Percentiles rank a stretch among this genome's conserved stretches.
Evolutionary conservation across 2,797 vertebrate species (phyloP).

Genomic region (Microctenopoma lineatum): DNA sequence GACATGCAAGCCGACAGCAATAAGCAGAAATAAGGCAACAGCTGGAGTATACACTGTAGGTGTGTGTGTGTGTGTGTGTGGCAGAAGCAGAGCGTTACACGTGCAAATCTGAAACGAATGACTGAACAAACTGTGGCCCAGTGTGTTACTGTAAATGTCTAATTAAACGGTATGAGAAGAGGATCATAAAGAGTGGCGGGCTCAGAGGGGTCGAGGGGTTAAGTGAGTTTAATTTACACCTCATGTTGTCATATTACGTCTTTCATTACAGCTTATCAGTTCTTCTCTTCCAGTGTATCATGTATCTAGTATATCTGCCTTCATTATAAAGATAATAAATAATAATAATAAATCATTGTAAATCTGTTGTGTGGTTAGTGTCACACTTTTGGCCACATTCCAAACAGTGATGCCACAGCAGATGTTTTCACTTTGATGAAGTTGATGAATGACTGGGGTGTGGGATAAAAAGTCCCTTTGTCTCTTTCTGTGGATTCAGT

Average conservation of each 20-base stretch:
- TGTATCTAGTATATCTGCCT: too few species aligned
- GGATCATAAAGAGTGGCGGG: slow-evolving; percentile 1
- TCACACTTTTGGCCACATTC: not conserved
- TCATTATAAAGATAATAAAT: too few species aligned
- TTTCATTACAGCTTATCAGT: not conserved
- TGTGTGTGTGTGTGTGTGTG: not conserved
- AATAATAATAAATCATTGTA: too few species aligned
- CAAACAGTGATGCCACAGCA: not conserved
- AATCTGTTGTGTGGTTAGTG: not conserved
- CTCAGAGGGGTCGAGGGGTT: not conserved
- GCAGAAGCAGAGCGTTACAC: too few species aligned
- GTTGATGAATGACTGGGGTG: too few species aligned
- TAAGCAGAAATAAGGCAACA: slow-evolving; percentile 6
- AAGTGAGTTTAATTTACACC: slow-evolving; percentile 21
- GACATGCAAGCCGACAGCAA: slow-evolving; percentile 21
- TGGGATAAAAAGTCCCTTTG: not conserved
- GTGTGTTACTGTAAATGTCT: slow-evolving; percentile 31
- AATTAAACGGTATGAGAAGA: slow-evolving; percentile 2
- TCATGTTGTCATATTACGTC: not conserved
- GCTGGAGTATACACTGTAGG: slow-evolving; percentile 5
- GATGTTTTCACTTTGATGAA: not conserved
- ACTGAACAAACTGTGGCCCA: slow-evolving; percentile 1
- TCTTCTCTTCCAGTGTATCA: too few species aligned
- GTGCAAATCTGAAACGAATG: not conserved
- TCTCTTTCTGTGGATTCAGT: not conserved